phyloP scores from a whole-genome alignment of 2,113 vertebrate species.

The Zootoca vivipara region DNA sequence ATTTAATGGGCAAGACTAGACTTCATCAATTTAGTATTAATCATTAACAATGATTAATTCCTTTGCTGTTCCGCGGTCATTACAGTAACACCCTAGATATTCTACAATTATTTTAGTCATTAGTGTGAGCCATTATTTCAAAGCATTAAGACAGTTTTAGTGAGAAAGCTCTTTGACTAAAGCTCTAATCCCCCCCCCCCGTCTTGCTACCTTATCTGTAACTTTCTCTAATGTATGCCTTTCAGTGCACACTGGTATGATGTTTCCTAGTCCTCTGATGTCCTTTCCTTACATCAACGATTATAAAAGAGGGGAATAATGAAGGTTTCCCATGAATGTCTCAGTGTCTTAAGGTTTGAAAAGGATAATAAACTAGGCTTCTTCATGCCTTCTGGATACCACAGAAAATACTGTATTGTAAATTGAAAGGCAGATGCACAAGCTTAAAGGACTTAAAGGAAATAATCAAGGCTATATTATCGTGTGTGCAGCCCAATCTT shows the following conservation, averaged over 20 bases:
- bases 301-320: not conserved
- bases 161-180: conserved; percentile 15
- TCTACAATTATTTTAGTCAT: conserved; percentile 32
- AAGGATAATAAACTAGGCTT: not conserved
- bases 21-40: conserved; percentile 19
- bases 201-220: not conserved
- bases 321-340: not conserved
- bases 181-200: not conserved
- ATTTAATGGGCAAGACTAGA: conserved; percentile 22
- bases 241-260: not conserved
- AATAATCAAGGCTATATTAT: not conserved
- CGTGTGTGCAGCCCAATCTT: not conserved
- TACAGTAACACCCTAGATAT: conserved; percentile 25
- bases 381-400: not conserved
- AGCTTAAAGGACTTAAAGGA: not conserved
- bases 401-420: not conserved
- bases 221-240: not conserved
- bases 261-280: not conserved
- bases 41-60: conserved; percentile 31
- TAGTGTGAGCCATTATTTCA: conserved; percentile 23
- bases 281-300: not conserved
- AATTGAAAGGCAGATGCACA: not conserved
- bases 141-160: conserved; percentile 31
- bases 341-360: not conserved
- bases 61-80: conserved; percentile 7